Evolutionary conservation across 1,140 invertebrate species (phyloP), one percentile per base, ranked within the genome.

Genomic region (Thalassaphorura encarpata): DNA sequence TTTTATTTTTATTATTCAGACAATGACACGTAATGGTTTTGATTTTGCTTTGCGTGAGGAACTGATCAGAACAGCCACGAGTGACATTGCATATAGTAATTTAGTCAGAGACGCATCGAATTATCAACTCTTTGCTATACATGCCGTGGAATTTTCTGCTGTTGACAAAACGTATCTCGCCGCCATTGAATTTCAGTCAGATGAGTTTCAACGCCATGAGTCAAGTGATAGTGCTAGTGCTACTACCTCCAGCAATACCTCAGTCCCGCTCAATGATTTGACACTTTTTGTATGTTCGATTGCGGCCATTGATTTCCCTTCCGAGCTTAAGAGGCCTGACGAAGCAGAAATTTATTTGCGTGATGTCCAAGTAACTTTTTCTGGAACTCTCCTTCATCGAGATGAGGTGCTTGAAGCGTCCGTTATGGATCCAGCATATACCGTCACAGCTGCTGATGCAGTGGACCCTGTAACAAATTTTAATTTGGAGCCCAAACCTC

Each of bases 81-180:
- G 33, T n/a, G 11, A 36, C 11, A 36, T 11, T n/a, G n/a, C 33
- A n/a, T 36, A 11, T 36, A 11, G 33, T n/a, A n/a, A n/a, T 11
- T 36, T 11, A 36, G 11, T 11, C 33, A 36, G 46, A 18, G 6
- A 13, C 19, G 41, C 41, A 15, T 19, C 41, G 19, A 43, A 43
- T 19, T 6, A 43, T 19, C 41, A 19, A 13, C 41, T 48, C 46
- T 27, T 48, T 24, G 19, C 46, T 16, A 39, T 41, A 4, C 49
- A 56, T 27, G 36, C 48, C 18, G 49, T 61, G 2, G 45, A 61
- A 33, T 61, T 61, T 31, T 43, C 54, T 3, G 59, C 47, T 15
- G 46, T 48, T 2, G 59, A 61, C 29, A 50, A 50, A 23, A 13
- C 45, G 24, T 61, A 52, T 41, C 2, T 56, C 8, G 16, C 33